Evolutionary conservation across 1,140 invertebrate genomes (phyloP).

Genomic region (Cylas formicarius): DNA sequence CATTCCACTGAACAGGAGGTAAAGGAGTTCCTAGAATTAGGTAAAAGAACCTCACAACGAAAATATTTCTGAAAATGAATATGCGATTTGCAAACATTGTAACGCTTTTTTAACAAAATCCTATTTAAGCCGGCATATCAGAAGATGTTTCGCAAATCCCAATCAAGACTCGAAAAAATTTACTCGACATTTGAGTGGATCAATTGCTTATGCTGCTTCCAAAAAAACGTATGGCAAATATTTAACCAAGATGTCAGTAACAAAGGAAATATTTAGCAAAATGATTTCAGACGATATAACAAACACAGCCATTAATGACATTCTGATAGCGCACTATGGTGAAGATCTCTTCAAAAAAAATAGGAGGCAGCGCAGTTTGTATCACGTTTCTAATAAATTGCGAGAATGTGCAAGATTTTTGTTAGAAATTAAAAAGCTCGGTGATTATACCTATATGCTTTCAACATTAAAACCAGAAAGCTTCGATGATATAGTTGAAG

Average conservation of each 20-base stretch:
- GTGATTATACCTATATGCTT: constrained; percentile 1
- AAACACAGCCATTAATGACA: constrained; percentile 7
- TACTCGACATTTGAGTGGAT: background rate
- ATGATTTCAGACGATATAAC: constrained; percentile 16
- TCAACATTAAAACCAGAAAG: constrained; percentile 14
- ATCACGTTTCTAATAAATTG: constrained; percentile 19
- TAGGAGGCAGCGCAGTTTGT: constrained; percentile 12
- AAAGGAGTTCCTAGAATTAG: constrained; percentile 13
- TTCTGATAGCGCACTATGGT: constrained; percentile 14
- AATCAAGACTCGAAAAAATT: background rate
- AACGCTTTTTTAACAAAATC: constrained; percentile 7
- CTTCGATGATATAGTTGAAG: constrained; percentile 17
- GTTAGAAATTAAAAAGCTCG: constrained; percentile 12
- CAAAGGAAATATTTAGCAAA: constrained; percentile 12
- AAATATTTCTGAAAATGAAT: constrained; percentile 5
- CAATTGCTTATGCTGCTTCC: constrained; percentile 2
- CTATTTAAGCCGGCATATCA: constrained; percentile 1
- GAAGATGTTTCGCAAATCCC: constrained; percentile 11
- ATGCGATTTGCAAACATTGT: no score
- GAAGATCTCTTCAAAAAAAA: constrained; percentile 22
- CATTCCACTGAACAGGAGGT: constrained; percentile 12
- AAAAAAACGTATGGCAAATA: constrained; percentile 7
- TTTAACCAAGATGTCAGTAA: constrained; percentile 7
- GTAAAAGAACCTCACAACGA: constrained; percentile 1
- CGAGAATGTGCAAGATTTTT: constrained; percentile 18